Base-by-base conservation (phyloP, 2,113 vertebrate species). In the Saccopteryx bilineata region DNA sequence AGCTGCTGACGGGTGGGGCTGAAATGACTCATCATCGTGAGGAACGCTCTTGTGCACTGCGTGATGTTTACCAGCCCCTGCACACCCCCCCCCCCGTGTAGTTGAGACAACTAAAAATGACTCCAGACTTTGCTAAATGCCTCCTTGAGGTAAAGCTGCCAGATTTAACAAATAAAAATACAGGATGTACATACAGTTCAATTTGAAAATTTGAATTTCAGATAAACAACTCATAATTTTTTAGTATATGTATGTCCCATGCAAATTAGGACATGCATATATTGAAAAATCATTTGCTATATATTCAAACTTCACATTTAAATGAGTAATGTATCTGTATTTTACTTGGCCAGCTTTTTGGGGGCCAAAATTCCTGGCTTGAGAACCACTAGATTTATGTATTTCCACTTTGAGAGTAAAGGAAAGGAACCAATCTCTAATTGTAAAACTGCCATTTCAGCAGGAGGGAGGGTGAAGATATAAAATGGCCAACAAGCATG, bases 261-360 rank as follows among this genome's bases (percentile, higher is more conserved):
- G 26, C 28, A 80, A 50, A 13, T 26, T 65, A 61, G 79, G 17
- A 75, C 12, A 56, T 65, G 52, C 1, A 12, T 39, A 66, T 7
- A 66, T 28, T n/a, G 68, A 46, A 81, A 69, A 71, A 58, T 26
- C 7, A 93, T 82, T 87, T 93, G 63, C 18, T 54, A 69, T 58
- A 71, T 76, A 63, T 82, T 94, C 39, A n/a, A 80, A 93, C 91
- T 94, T 89, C 75, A 82, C 11, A 86, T 76, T 65, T 33, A 82
- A 86, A 31, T 76, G 19, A 12, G 0, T 39, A 39, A 39, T 39
- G 39, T 11, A 52, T 75, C 33, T 90, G 11, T 86, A 46, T 76
- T 80, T 89, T 75, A 76, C 52, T 60, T 69, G 18, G n/a, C 26
- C 78, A 58, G 1, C 4, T n/a, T 28, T 75, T 39, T 50, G n/a